Percentiles rank a stretch among this genome's conserved stretches.
These are phyloP conservation scores for Lomographa bimaculata DNA, from an alignment of 2,888 invertebrate genomes.

Conservation along the genomic window DNA sequence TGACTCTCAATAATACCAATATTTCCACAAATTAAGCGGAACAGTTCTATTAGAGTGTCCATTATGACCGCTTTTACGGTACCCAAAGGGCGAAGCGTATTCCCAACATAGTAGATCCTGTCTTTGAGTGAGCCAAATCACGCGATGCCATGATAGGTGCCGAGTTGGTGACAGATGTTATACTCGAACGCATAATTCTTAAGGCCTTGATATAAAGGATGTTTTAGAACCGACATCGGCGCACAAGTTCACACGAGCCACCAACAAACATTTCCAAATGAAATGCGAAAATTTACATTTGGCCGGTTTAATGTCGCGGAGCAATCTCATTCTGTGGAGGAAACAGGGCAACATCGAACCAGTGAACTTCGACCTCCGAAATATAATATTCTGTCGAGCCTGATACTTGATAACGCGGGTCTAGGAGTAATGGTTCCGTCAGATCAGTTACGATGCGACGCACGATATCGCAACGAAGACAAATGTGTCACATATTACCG, in stretches of 20 bases:
- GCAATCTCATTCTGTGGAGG: conserved; percentile 77
- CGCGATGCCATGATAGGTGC: conserved; percentile 44
- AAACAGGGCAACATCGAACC: conserved; percentile 60
- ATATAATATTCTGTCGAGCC: conserved; percentile 35
- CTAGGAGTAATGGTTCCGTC: conserved; percentile 49
- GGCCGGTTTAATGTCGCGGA: conserved; percentile 77
- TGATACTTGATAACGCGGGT: conserved; percentile 40
- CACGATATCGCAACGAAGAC: conserved; percentile 71
- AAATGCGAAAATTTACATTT: conserved; percentile 79
- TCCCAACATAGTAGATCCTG: conserved; percentile 43
- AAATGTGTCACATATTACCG: conserved; percentile 68
- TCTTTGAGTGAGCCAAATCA: conserved; percentile 62
- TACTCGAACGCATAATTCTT: conserved; percentile 4
- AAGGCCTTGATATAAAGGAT: conserved; percentile 5
- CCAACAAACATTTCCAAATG: conserved; percentile 64
- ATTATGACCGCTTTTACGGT: conserved; percentile 22
- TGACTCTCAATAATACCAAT: conserved; percentile 23
- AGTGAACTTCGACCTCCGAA: conserved; percentile 48
- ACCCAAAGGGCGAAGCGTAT: conserved; percentile 35
- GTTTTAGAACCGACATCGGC: conserved; percentile 6
- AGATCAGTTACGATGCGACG: conserved; percentile 67
- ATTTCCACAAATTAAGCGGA: conserved; percentile 41
- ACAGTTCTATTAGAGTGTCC: conserved; percentile 25
- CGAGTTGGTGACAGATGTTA: conserved; percentile 11
- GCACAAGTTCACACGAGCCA: conserved; percentile 38